These are phyloP conservation scores for Drosophila subobscura DNA, from an alignment of 1,140 invertebrate genomes.

Conservation along the genomic window DNA sequence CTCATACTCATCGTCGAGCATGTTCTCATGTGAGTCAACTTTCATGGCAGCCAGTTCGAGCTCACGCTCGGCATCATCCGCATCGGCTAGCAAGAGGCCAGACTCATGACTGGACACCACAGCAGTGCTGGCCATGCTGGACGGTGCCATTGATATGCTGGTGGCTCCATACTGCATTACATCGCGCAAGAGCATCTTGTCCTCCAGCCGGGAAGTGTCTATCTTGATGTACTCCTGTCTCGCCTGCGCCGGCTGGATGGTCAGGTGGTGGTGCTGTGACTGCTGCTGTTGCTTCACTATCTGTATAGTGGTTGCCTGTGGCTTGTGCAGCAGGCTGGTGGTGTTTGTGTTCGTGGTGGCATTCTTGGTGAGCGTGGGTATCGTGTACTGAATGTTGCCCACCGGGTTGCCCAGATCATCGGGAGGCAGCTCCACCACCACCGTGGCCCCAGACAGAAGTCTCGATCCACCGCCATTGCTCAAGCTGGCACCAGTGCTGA, in stretches of 20 bases:
- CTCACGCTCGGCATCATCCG: conserved; percentile 65
- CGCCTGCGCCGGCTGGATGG: conserved; percentile 49
- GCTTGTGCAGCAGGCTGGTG: conserved; percentile 63
- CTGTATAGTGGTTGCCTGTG: conserved; percentile 71
- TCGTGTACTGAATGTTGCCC: conserved; percentile 78
- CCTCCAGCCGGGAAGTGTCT: conserved; percentile 71
- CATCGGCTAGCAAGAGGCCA: conserved; percentile 61
- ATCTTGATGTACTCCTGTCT: conserved; percentile 78
- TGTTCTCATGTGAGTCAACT: conserved; percentile 39
- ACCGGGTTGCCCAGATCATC: conserved; percentile 75
- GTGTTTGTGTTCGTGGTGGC: conserved; percentile 62
- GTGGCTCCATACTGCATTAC: conserved; percentile 78
- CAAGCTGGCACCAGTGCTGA: conserved; percentile 42
- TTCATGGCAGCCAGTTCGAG: conserved; percentile 66
- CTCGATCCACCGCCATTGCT: conserved; percentile 39
- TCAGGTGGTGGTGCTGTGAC: conserved; percentile 57
- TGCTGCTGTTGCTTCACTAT: conserved; percentile 74
- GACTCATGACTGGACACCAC: conserved; percentile 60
- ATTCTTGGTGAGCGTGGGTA: conserved; percentile 70
- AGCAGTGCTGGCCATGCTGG: conserved; percentile 36
- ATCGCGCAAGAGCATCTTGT: conserved; percentile 75
- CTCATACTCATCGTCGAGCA: conserved; percentile 44
- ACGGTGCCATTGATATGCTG: conserved; percentile 58
- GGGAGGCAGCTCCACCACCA: conserved; percentile 76
- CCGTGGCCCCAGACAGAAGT: conserved; percentile 68